Conservation (phyloP, 1,140 invertebrate genomes). For the Oreohelix idahoensis region DNA sequence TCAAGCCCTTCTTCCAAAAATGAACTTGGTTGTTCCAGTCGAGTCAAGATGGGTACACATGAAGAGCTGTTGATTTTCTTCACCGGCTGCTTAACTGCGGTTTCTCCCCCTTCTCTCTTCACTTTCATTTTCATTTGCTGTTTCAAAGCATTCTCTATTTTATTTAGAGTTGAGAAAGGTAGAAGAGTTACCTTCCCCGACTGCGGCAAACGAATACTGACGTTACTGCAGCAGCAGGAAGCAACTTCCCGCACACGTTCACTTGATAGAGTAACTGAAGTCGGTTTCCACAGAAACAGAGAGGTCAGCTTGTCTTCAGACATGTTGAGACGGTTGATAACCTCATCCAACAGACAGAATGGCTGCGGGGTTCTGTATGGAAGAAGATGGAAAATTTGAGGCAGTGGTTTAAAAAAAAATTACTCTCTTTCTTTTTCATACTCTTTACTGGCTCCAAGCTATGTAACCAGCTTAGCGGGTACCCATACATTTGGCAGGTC, state of each 20-base stretch:
- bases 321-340: slow-evolving; percentile 19
- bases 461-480: no score
- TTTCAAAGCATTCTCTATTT: slow-evolving; percentile 30
- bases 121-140: slow-evolving; percentile 17
- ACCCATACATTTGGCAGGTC: no score
- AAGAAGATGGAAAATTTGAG: background rate
- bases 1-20: slow-evolving; percentile 12
- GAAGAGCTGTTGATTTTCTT: background rate
- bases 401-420: no score
- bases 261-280: slow-evolving; percentile 27
- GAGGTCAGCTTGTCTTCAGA: slow-evolving; percentile 20
- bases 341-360: slow-evolving; percentile 38
- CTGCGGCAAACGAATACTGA: slow-evolving; percentile 39
- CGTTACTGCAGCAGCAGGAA: slow-evolving; percentile 42
- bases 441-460: no score
- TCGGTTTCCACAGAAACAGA: slow-evolving; percentile 23
- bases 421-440: no score
- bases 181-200: slow-evolving; percentile 37
- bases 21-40: slow-evolving; percentile 13
- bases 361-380: slow-evolving; percentile 31
- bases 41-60: background rate
- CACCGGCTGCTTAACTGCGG: background rate
- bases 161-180: slow-evolving; percentile 16
- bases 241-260: slow-evolving; percentile 39
- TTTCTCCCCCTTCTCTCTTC: slow-evolving; percentile 1